Conservation (phyloP, 2,113 vertebrate species). For the Burhinus bistriatus region DNA sequence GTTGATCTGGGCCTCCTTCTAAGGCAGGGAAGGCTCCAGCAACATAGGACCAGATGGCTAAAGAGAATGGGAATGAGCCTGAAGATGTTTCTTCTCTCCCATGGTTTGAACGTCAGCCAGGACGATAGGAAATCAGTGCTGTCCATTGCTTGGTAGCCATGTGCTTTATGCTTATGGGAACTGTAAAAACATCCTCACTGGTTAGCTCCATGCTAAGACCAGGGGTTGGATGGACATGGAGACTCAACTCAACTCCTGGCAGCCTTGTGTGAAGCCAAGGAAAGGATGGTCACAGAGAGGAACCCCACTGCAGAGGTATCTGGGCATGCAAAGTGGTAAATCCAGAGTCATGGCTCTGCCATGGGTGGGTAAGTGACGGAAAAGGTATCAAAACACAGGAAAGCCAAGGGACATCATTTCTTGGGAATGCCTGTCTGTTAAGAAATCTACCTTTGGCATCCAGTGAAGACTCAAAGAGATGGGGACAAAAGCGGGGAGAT, state of each 20-base stretch:
- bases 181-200: fast-evolving
- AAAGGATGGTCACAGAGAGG: background rate
- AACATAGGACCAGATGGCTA: background rate
- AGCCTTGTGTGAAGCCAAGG: background rate
- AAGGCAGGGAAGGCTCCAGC: background rate
- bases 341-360: background rate
- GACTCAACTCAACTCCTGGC: background rate
- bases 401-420: background rate
- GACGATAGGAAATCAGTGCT: background rate
- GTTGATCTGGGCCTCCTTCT: background rate
- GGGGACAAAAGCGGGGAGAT: background rate
- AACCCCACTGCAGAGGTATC: background rate
- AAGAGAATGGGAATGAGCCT: slow-evolving; percentile 7
- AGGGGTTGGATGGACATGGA: background rate
- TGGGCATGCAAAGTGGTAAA: background rate
- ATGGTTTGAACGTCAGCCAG: background rate
- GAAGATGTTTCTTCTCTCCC: slow-evolving; percentile 6
- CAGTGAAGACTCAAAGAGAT: background rate
- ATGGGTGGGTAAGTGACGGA: background rate
- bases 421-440: background rate
- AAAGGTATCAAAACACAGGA: background rate
- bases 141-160: background rate
- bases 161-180: background rate
- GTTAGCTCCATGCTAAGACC: background rate
- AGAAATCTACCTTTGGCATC: background rate